A percentile compares a stretch with the other conserved stretches of the same genome.
Evolutionary conservation across 2,888 invertebrate genomes (phyloP).

Genomic region (Carterocephalus palaemon): DNA sequence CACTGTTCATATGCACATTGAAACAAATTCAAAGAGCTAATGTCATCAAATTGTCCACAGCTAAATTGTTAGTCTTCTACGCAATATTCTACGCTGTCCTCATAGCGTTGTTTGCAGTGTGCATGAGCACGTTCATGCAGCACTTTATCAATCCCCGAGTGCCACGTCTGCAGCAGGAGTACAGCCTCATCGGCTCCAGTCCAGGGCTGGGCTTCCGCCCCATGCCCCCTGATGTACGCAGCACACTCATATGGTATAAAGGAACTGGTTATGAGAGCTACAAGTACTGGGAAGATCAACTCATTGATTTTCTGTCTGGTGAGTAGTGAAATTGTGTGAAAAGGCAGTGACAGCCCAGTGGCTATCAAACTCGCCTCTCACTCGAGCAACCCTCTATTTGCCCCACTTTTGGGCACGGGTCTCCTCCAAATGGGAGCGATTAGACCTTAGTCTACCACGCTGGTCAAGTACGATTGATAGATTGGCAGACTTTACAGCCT

Average conservation of each 20-base stretch:
- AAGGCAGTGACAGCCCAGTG: too few species aligned
- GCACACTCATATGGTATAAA: constrained; percentile 97
- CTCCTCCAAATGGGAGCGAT: too few species aligned
- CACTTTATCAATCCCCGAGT: constrained; percentile 92
- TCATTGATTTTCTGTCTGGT: constrained; percentile 89
- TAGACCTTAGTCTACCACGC: too few species aligned
- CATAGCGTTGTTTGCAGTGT: constrained; percentile 92
- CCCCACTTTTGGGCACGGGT: too few species aligned
- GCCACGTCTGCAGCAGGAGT: constrained; percentile 90
- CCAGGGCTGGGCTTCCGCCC: constrained; percentile 98
- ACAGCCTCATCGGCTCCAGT: constrained; percentile 93
- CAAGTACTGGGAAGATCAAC: constrained; percentile 87
- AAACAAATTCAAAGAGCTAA: too few species aligned
- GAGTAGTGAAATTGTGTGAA: constrained; percentile 53
- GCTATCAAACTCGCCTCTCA: too few species aligned
- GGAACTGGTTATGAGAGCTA: constrained; percentile 87
- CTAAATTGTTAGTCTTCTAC: constrained; percentile 95
- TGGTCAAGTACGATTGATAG: not conserved
- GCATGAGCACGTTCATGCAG: constrained; percentile 94
- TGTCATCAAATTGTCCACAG: too few species aligned
- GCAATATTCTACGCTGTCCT: constrained; percentile 93
- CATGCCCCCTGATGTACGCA: constrained; percentile 93
- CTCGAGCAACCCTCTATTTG: too few species aligned
- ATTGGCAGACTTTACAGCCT: not conserved
- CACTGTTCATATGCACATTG: too few species aligned